Percentiles rank a stretch among this genome's conserved stretches.
phyloP scores from a whole-genome alignment of 2,113 vertebrate species.

The Lepus americanus region DNA sequence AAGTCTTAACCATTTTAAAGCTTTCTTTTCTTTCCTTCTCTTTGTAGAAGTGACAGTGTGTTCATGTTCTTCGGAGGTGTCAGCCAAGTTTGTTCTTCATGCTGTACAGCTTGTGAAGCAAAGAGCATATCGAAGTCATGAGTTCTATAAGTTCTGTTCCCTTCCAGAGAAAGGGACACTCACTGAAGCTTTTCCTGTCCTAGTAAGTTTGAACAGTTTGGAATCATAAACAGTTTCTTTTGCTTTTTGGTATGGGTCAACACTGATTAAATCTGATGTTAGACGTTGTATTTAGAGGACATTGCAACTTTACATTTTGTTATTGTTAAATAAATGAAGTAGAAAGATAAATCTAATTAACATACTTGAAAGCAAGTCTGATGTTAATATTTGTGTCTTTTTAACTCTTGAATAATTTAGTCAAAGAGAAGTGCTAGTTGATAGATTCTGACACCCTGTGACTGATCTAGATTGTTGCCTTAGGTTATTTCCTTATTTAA shows the following conservation, averaged over 20 bases:
- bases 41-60: slow-evolving; percentile 94
- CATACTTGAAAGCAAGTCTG: not conserved
- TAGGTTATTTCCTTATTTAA: not conserved
- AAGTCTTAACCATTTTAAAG: not conserved
- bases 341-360: not conserved
- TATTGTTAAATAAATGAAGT: not conserved
- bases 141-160: slow-evolving; percentile 98
- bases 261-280: not conserved
- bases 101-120: slow-evolving; percentile 97
- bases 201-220: slow-evolving; percentile 88
- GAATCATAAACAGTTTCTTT: not conserved
- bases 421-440: not conserved
- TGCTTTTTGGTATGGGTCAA: not conserved
- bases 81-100: slow-evolving; percentile 98
- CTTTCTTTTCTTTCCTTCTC: slow-evolving; percentile 27
- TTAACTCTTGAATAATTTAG: not conserved
- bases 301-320: not conserved
- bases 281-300: not conserved
- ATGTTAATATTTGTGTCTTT: not conserved
- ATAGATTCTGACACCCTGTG: not conserved
- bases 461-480: not conserved
- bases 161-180: slow-evolving; percentile 96
- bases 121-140: slow-evolving; percentile 96
- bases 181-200: slow-evolving; percentile 96
- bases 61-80: slow-evolving; percentile 95